A percentile compares a stretch with the other conserved stretches of the same genome.
Evolutionary conservation across 2,797 vertebrate species (phyloP).

Genomic region (Potorous gilbertii): DNA sequence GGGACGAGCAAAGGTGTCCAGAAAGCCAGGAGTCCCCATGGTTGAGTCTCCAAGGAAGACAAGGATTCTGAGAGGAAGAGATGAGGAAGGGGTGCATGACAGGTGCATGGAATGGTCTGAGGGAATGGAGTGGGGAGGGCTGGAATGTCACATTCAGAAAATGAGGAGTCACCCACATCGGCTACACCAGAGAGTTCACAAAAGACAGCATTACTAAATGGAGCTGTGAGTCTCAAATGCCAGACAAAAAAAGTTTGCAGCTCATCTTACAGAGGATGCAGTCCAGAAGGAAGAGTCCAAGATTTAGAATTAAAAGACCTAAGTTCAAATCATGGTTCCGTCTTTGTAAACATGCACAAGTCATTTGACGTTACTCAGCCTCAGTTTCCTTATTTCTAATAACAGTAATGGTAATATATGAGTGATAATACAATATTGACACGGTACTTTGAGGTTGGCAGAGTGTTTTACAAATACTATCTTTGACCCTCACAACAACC

Average conservation of each 20-base stretch:
- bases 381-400: neutral
- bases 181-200: neutral
- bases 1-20: neutral
- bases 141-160: neutral
- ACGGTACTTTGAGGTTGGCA: neutral
- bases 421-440: neutral
- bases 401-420: neutral
- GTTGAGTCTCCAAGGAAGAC: too few relatives aligned
- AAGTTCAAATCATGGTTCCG: too few relatives aligned
- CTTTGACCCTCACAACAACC: neutral
- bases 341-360: neutral
- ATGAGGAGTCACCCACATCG: neutral
- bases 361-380: neutral
- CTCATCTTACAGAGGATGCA: neutral
- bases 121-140: neutral
- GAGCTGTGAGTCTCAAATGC: neutral
- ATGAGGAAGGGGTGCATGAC: neutral
- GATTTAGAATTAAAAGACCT: too few relatives aligned
- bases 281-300: neutral
- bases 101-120: neutral
- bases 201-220: neutral
- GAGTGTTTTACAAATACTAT: too few relatives aligned
- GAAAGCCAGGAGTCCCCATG: neutral
- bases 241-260: neutral
- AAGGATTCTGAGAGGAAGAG: neutral